Evolutionary conservation across 2,797 vertebrate species (phyloP).

Genomic region (Hippoglossus hippoglossus): DNA sequence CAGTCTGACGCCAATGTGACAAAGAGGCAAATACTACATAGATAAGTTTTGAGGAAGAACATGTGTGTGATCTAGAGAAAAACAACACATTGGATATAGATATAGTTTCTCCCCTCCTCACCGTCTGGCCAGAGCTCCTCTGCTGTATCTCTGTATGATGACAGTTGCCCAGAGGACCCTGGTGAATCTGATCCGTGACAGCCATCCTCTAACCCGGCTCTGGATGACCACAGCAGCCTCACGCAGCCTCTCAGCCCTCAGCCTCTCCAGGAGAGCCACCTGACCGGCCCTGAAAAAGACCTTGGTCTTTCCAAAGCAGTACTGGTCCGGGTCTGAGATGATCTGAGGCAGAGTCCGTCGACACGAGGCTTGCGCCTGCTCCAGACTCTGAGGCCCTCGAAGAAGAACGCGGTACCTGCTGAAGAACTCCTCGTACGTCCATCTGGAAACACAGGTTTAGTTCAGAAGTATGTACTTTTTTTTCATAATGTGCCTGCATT

Average conservation of each 20-base stretch:
- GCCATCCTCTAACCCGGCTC: slow-evolving; percentile 83
- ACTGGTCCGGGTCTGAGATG: slow-evolving; percentile 80
- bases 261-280: slow-evolving; percentile 85
- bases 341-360: slow-evolving; percentile 71
- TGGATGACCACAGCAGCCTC: slow-evolving; percentile 82
- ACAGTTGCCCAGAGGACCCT: slow-evolving; percentile 49
- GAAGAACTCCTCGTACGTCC: slow-evolving; percentile 85
- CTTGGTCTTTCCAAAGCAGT: slow-evolving; percentile 84
- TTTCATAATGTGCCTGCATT: too few relatives aligned
- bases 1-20: slow-evolving; percentile 57
- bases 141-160: slow-evolving; percentile 79
- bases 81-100: not conserved
- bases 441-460: slow-evolving; percentile 62
- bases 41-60: too few relatives aligned
- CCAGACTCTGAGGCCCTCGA: slow-evolving; percentile 50
- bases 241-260: slow-evolving; percentile 75
- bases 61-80: too few relatives aligned
- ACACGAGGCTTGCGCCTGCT: slow-evolving; percentile 70
- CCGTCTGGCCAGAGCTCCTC: slow-evolving; percentile 82
- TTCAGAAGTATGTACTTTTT: too few relatives aligned
- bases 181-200: slow-evolving; percentile 66
- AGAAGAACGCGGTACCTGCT: slow-evolving; percentile 82
- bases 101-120: slow-evolving; percentile 42
- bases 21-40: not conserved
- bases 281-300: slow-evolving; percentile 85